A percentile compares a stretch with the other conserved stretches of the same genome.
Evolutionary conservation across 1,140 invertebrate genomes (phyloP).

Genomic region (Adoxophyes honmai): DNA sequence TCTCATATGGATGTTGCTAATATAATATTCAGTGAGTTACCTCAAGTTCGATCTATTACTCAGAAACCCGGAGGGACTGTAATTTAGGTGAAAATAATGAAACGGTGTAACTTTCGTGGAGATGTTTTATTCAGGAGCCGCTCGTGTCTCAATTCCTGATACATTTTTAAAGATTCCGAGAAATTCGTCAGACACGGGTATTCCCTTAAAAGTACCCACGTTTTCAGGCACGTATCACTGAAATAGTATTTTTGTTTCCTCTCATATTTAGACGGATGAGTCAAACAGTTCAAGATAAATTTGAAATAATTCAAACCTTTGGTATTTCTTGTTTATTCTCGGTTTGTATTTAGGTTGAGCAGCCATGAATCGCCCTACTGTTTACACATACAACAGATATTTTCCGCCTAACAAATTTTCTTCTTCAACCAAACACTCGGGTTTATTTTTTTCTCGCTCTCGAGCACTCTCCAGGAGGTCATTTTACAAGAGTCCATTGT

Average conservation of each 20-base stretch:
- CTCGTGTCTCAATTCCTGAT: neutral
- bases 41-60: constrained; percentile 34
- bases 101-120: constrained; percentile 40
- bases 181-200: neutral
- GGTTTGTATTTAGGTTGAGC: constrained; percentile 8
- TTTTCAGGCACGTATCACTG: no score
- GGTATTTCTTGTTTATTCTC: constrained; percentile 6
- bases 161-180: neutral
- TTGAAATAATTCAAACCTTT: neutral
- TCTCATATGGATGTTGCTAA: constrained; percentile 29
- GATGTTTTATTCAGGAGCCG: constrained; percentile 40
- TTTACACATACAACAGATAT: constrained; percentile 9
- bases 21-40: constrained; percentile 42
- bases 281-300: neutral
- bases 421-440: constrained; percentile 7
- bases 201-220: no score
- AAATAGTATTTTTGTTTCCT: no score
- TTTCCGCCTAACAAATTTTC: constrained; percentile 13
- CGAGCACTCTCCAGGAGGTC: constrained; percentile 17
- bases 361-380: constrained; percentile 5
- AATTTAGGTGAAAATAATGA: constrained; percentile 53
- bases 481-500: constrained; percentile 28
- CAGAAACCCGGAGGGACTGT: constrained; percentile 30
- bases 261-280: no score
- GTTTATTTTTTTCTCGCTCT: constrained; percentile 13